phyloP scores from a whole-genome alignment of 92 coral and sea anemone genomes.

The Parazoanthus swiftii region DNA sequence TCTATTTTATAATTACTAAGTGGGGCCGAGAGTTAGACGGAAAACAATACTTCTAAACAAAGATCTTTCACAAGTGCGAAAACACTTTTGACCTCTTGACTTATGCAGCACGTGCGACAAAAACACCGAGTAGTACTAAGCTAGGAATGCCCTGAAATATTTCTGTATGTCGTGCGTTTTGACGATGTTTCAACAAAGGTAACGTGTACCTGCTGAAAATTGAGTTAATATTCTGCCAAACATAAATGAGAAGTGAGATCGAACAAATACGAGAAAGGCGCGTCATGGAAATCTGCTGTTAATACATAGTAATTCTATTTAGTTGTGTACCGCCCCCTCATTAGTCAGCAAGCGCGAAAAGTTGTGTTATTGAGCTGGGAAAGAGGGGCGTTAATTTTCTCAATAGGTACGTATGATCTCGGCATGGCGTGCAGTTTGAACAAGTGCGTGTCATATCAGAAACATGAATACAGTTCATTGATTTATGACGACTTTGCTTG shows the following conservation, averaged over 20 bases:
- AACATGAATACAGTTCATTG: background rate
- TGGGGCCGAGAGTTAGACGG: conserved; percentile 20
- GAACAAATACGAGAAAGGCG: background rate
- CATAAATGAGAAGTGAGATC: background rate
- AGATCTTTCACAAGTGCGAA: conserved; percentile 16
- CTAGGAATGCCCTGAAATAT: background rate
- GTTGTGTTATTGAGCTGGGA: background rate
- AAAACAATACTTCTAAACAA: conserved; percentile 30
- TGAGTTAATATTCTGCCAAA: background rate
- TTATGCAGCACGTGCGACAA: conserved; percentile 1
- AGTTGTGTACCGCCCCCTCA: conserved; percentile 29
- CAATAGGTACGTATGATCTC: background rate
- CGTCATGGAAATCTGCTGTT: conserved; percentile 27
- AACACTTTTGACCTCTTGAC: conserved; percentile 26
- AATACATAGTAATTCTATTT: conserved; percentile 25
- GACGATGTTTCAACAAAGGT: background rate
- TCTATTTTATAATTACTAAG: conserved; percentile 25
- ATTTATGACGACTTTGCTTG: conserved; percentile 1
- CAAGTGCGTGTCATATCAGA: conserved; percentile 14
- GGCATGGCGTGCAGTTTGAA: background rate
- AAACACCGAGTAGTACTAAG: background rate
- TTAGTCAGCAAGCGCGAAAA: conserved; percentile 11
- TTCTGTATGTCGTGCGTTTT: background rate
- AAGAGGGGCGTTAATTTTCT: background rate
- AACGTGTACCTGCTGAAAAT: background rate